Evolutionary conservation across 30 jellyfish, hydroid and myxozoan genomes (phyloP).

Genomic region (Hydractinia symbiolongicarpus): DNA sequence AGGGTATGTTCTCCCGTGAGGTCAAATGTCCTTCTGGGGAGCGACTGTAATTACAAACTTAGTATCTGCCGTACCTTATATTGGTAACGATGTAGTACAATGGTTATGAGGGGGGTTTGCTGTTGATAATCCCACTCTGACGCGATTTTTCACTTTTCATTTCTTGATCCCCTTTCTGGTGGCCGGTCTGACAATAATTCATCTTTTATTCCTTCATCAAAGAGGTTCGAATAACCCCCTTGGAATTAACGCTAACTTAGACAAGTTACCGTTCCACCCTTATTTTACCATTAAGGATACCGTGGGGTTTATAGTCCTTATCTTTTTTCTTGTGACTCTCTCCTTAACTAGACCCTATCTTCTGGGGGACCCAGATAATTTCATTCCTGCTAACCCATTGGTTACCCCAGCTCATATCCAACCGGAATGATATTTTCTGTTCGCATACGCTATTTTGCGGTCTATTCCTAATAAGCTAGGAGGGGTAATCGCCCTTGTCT

Average conservation of each 20-base stretch:
- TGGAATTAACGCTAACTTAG: constrained; percentile 25
- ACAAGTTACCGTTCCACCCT: constrained; percentile 37
- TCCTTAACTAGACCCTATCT: constrained; percentile 20
- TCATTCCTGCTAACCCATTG: constrained; percentile 36
- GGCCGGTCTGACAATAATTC: constrained; percentile 18
- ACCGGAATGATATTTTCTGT: constrained; percentile 50
- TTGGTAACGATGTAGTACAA: constrained; percentile 37
- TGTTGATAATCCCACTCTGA: constrained; percentile 38
- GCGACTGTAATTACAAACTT: constrained; percentile 50
- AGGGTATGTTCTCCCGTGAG: constrained; percentile 55
- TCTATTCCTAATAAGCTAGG: constrained; percentile 41
- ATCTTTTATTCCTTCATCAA: constrained; percentile 18
- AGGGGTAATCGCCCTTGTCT: constrained; percentile 38
- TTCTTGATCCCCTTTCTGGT: constrained; percentile 31
- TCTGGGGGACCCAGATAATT: constrained; percentile 46
- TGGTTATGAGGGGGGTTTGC: constrained; percentile 56
- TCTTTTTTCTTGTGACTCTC: not conserved
- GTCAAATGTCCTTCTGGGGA: constrained; percentile 52
- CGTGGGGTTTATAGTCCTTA: not conserved
- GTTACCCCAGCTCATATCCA: constrained; percentile 41
- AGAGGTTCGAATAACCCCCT: constrained; percentile 42
- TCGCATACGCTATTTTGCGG: constrained; percentile 39
- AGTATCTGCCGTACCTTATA: constrained; percentile 38
- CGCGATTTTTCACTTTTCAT: constrained; percentile 36
- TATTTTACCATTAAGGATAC: constrained; percentile 39